Percentiles rank a stretch among this genome's conserved stretches.
Evolutionary conservation across 2,888 invertebrate genomes (phyloP).

Genomic region (Rotaria magnacalcarata): DNA sequence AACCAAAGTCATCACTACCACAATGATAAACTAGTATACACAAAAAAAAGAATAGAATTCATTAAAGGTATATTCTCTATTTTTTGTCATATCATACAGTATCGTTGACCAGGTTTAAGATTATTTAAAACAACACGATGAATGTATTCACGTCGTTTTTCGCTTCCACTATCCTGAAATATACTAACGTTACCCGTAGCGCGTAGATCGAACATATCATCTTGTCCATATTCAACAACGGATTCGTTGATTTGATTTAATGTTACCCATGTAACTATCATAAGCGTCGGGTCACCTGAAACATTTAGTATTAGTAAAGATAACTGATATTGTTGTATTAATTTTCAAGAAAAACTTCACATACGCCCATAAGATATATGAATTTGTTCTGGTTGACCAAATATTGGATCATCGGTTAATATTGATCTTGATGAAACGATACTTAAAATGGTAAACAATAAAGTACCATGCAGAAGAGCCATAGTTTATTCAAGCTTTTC

Average conservation of each 20-base stretch:
- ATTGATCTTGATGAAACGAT: neutral
- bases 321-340: neutral
- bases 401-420: conserved; percentile 15
- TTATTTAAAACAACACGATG: conserved; percentile 47
- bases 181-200: conserved; percentile 46
- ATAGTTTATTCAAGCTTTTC: neutral
- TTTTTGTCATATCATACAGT: neutral
- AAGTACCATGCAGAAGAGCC: neutral
- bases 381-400: conserved; percentile 45
- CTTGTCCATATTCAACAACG: conserved; percentile 50
- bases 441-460: neutral
- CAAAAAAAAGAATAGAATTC: neutral
- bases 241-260: conserved; percentile 48
- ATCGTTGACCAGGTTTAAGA: conserved; percentile 38
- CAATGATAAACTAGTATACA: conserved; percentile 51
- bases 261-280: conserved; percentile 53
- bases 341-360: neutral
- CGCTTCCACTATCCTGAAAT: conserved; percentile 48
- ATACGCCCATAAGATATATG: conserved; percentile 44
- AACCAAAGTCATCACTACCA: conserved; percentile 64
- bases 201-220: conserved; percentile 32
- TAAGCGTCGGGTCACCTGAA: conserved; percentile 49
- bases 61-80: neutral
- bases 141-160: conserved; percentile 47
- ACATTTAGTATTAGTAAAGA: neutral